Conservation (phyloP, 2,113 vertebrate species). For the Micronisus gabar region DNA sequence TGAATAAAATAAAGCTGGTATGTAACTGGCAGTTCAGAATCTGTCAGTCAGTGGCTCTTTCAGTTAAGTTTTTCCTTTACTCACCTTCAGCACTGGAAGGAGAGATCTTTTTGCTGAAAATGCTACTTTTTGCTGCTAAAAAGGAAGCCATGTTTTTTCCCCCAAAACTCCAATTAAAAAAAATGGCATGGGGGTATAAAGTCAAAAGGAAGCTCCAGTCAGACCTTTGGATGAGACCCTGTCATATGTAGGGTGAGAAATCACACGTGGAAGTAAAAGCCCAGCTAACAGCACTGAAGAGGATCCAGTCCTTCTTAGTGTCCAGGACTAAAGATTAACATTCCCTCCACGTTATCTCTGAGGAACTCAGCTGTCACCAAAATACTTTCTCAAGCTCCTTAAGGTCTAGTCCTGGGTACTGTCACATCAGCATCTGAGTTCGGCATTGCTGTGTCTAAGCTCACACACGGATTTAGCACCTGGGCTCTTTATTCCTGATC, state of each 20-base stretch:
- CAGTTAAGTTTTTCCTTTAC: neutral
- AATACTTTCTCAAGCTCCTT: neutral
- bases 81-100: neutral
- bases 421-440: neutral
- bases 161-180: neutral
- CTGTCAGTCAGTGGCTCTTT: neutral
- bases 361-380: neutral
- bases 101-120: neutral
- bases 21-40: neutral
- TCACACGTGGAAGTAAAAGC: neutral
- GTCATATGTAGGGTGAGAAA: rapidly evolving
- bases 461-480: neutral
- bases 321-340: neutral
- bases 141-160: rapidly evolving
- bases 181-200: neutral
- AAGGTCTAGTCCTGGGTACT: neutral
- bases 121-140: neutral
- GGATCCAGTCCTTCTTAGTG: neutral
- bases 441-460: neutral
- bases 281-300: neutral
- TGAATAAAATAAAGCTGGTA: neutral
- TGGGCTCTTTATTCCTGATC: neutral
- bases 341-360: rapidly evolving
- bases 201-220: neutral
- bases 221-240: neutral